Conservation (phyloP, 2,797 vertebrate genomes). For the Tragopan temminckii region DNA sequence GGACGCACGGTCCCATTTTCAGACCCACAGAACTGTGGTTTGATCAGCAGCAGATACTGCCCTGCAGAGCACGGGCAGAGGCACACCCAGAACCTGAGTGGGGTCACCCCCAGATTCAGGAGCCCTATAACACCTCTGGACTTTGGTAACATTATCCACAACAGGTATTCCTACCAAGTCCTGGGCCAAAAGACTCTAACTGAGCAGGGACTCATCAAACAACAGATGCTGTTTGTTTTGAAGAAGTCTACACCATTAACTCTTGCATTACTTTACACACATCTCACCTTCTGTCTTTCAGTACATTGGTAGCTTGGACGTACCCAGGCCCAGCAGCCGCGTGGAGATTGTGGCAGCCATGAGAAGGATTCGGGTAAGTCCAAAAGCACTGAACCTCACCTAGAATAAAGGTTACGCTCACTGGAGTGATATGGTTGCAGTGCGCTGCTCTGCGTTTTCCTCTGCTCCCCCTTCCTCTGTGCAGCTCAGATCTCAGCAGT, state of each 20-base stretch:
- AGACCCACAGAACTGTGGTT: not conserved
- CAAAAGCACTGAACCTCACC: not conserved
- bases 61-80: not conserved
- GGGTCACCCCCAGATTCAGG: not conserved
- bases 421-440: not conserved
- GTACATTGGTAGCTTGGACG: slow-evolving; percentile 93
- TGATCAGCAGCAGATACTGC: not conserved
- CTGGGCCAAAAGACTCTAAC: not conserved
- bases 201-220: not conserved
- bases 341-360: slow-evolving; percentile 95
- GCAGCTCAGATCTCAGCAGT: not conserved
- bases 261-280: not conserved
- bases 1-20: not conserved
- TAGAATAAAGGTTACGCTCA: not conserved
- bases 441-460: not conserved
- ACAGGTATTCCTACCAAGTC: not conserved
- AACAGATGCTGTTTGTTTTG: not conserved
- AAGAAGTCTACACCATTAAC: not conserved
- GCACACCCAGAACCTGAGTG: not conserved
- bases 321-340: slow-evolving; percentile 92
- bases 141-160: not conserved
- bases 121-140: not conserved
- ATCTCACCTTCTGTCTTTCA: slow-evolving; percentile 70
- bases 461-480: not conserved
- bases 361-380: slow-evolving; percentile 93